phyloP scores from a whole-genome alignment of 2,113 vertebrate genomes.

The Rostratula benghalensis region DNA sequence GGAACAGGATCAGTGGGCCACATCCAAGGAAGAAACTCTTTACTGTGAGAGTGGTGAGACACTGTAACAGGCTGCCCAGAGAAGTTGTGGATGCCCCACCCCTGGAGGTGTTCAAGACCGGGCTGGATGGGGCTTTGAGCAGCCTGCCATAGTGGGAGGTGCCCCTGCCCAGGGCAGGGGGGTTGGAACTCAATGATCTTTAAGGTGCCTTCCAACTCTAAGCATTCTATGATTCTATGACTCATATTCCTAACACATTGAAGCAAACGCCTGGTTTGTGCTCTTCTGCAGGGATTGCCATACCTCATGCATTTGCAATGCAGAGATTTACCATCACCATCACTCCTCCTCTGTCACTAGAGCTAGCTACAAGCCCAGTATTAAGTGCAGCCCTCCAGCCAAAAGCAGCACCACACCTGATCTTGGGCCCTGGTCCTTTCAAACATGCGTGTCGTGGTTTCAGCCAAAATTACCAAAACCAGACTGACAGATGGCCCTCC shows the following conservation, averaged over 20 bases:
- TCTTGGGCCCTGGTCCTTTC: not conserved
- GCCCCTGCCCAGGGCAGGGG: too few species aligned
- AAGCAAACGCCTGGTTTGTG: not conserved
- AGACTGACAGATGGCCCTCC: too few species aligned
- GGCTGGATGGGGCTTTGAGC: too few species aligned
- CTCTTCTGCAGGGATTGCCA: not conserved
- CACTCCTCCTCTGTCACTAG: not conserved
- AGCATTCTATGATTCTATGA: too few species aligned
- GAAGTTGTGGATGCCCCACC: too few species aligned
- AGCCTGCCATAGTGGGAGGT: too few species aligned
- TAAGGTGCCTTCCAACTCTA: too few species aligned
- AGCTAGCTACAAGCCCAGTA: not conserved
- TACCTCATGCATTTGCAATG: not conserved
- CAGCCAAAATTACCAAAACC: too few species aligned
- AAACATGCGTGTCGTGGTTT: rapidly evolving
- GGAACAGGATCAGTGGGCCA: not conserved
- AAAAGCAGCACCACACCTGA: not conserved
- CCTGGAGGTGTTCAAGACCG: too few species aligned
- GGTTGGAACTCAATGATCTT: too few species aligned
- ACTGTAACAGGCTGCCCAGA: too few species aligned
- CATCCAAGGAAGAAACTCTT: not conserved
- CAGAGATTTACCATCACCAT: not conserved
- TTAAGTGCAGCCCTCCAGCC: not conserved
- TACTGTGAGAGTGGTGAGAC: too few species aligned
- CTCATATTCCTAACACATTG: not conserved